Evolutionary conservation across 2,113 vertebrate species (phyloP).

Genomic region (Plectropomus leopardus): DNA sequence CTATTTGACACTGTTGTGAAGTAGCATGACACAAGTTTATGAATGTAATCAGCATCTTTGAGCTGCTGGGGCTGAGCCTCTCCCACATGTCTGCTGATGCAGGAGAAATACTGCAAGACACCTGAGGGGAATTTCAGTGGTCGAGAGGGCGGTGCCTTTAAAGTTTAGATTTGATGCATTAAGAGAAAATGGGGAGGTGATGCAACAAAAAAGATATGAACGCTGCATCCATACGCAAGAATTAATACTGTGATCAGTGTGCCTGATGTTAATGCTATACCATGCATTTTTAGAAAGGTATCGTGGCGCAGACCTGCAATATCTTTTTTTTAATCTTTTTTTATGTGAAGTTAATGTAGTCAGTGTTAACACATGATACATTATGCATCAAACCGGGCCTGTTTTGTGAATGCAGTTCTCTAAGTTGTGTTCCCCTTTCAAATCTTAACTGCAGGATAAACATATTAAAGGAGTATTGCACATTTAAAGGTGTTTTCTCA

Average conservation of each 20-base stretch:
- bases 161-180: slow-evolving; percentile 14
- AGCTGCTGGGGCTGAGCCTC: slow-evolving; percentile 13
- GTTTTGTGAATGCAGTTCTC: neutral
- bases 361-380: neutral
- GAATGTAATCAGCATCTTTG: slow-evolving; percentile 14
- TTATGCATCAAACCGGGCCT: too few relatives aligned
- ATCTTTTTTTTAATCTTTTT: too few relatives aligned
- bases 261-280: neutral
- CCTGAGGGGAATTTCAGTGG: neutral
- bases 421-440: neutral
- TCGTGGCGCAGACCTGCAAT: too few relatives aligned
- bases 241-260: neutral
- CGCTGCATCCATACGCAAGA: neutral
- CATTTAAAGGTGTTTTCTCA: too few relatives aligned
- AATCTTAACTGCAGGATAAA: neutral
- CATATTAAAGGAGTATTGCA: neutral
- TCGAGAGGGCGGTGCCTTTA: neutral
- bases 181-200: neutral
- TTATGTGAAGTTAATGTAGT: neutral
- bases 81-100: slow-evolving; percentile 22
- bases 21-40: neutral
- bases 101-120: slow-evolving; percentile 14
- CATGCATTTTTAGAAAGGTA: neutral
- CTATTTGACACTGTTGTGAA: neutral
- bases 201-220: neutral